Conservation (phyloP, 1,140 invertebrate species). For the Aphidius ervi region DNA sequence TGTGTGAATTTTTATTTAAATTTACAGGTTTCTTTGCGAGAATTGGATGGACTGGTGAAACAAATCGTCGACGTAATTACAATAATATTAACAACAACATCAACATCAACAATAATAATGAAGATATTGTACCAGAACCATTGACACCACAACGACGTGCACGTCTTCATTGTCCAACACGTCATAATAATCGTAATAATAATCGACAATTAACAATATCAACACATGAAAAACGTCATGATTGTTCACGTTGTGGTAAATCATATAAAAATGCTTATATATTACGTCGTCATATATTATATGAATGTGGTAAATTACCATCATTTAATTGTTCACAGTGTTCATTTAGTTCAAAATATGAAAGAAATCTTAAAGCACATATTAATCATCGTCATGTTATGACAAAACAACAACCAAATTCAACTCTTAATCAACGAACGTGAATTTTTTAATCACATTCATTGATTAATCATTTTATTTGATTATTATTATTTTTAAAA, state of each 20-base stretch:
- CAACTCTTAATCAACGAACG: conserved; percentile 23
- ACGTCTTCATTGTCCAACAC: conserved; percentile 41
- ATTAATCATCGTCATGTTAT: conserved; percentile 49
- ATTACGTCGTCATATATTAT: conserved; percentile 52
- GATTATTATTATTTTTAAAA: conserved; percentile 9
- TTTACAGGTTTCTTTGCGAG: conserved; percentile 47
- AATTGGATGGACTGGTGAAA: conserved; percentile 42
- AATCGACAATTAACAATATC: conserved; percentile 39
- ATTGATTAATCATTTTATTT: conserved; percentile 1
- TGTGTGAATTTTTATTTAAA: conserved; percentile 20
- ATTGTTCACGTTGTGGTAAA: conserved; percentile 51
- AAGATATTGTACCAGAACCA: conserved; percentile 38
- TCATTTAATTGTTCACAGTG: conserved; percentile 57
- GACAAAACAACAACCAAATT: conserved; percentile 28
- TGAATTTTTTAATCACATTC: conserved; percentile 11
- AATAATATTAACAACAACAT: background rate
- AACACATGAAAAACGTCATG: conserved; percentile 44
- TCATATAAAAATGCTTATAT: conserved; percentile 53
- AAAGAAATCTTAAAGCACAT: conserved; percentile 51
- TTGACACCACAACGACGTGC: conserved; percentile 44
- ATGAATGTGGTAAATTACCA: conserved; percentile 55
- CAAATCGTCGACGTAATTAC: conserved; percentile 16
- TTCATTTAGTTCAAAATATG: conserved; percentile 52
- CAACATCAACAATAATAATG: too few relatives aligned
- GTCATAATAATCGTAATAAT: conserved; percentile 40